These are phyloP conservation scores for Turritopsis dohrnii DNA, from an alignment of 30 jellyfish, hydroid and myxozoan genomes.

Conservation along the genomic window DNA sequence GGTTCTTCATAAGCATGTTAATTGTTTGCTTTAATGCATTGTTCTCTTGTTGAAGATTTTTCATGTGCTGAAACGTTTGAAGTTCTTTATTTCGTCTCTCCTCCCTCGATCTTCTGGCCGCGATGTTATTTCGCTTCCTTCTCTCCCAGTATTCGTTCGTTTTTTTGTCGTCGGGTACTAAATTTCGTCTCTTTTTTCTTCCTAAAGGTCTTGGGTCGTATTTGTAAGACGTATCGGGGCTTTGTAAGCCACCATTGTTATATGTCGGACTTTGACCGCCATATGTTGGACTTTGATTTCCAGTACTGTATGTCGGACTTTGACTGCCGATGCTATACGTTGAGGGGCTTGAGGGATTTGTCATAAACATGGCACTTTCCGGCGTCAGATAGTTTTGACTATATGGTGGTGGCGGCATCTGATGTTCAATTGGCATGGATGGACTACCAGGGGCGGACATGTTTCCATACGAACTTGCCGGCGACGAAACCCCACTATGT, in stretches of 20 bases:
- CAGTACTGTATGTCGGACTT: conserved; percentile 20
- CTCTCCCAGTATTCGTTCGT: conserved; percentile 42
- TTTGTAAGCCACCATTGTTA: conserved; percentile 11
- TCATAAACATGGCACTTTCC: conserved; percentile 17
- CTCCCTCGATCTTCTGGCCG: conserved; percentile 40
- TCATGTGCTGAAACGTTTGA: conserved; percentile 38
- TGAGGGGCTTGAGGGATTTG: neutral
- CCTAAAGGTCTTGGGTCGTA: conserved; percentile 47
- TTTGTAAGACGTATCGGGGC: conserved; percentile 24
- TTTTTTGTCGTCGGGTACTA: conserved; percentile 42
- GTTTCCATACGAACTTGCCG: conserved; percentile 30
- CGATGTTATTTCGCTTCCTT: conserved; percentile 34
- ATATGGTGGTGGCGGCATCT: conserved; percentile 1
- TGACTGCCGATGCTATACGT: conserved; percentile 14
- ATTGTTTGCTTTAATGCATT: conserved; percentile 35
- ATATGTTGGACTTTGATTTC: conserved; percentile 20
- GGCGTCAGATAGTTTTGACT: conserved; percentile 24
- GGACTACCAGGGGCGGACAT: conserved; percentile 42
- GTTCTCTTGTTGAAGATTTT: conserved; percentile 33
- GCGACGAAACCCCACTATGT: conserved; percentile 33
- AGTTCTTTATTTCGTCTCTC: conserved; percentile 38
- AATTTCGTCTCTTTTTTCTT: conserved; percentile 33
- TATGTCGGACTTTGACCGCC: conserved; percentile 24
- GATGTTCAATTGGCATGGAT: neutral
- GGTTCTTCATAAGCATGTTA: conserved; percentile 28